phyloP scores from a whole-genome alignment of 2,797 vertebrate genomes.

The Pangasius mekongensis region DNA sequence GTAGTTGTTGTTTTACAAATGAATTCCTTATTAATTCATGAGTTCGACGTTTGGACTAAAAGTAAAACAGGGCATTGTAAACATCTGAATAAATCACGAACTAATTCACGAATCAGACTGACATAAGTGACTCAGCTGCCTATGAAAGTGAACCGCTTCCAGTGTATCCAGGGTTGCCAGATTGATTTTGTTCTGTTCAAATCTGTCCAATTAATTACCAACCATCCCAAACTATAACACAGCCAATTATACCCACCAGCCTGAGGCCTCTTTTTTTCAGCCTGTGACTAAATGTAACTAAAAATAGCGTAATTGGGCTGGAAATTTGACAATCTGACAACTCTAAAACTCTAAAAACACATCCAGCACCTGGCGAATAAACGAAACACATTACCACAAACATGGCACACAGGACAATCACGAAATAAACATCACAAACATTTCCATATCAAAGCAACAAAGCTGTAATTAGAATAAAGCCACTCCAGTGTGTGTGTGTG shows the following conservation, averaged over 20 bases:
- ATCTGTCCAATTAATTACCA: slow-evolving; percentile 8
- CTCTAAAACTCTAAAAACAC: background rate
- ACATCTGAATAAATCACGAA: background rate
- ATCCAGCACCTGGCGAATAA: slow-evolving; percentile 18
- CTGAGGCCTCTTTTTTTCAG: background rate
- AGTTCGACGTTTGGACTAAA: background rate
- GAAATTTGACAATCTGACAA: background rate
- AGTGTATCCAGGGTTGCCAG: background rate
- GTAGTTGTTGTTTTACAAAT: background rate
- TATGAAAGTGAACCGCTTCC: background rate
- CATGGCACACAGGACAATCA: background rate
- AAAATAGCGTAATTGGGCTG: background rate
- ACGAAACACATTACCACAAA: background rate
- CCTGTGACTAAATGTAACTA: background rate
- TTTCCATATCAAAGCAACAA: slow-evolving; percentile 4
- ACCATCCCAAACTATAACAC: background rate
- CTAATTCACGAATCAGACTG: background rate
- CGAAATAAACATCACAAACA: background rate
- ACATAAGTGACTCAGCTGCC: background rate
- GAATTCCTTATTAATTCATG: background rate
- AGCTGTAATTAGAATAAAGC: slow-evolving; percentile 4
- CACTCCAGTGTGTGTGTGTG: background rate
- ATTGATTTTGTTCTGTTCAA: background rate
- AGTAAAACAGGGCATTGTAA: background rate
- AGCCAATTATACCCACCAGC: slow-evolving; percentile 6